Percentiles rank a stretch among this genome's conserved stretches.
phyloP scores from a whole-genome alignment of 2,797 vertebrate species.

The Eupleurogrammus muticus region DNA sequence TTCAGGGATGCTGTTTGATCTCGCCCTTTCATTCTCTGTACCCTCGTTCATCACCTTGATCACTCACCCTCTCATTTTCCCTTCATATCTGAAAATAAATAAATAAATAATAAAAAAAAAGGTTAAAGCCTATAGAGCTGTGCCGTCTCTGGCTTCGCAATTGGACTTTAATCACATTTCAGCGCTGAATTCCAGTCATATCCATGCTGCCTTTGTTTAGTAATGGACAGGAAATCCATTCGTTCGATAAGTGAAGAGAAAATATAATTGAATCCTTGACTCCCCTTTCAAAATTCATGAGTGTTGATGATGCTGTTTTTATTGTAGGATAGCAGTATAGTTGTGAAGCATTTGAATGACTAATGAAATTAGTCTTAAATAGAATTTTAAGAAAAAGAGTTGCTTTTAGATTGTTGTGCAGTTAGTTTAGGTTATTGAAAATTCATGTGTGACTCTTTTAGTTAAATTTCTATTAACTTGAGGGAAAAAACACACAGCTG shows the following conservation, averaged over 20 bases:
- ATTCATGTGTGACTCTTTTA: neutral
- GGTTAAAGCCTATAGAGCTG: conserved; percentile 2
- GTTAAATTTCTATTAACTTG: neutral
- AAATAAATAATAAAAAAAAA: conserved; percentile 1
- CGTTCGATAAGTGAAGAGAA: neutral
- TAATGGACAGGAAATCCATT: conserved; percentile 47
- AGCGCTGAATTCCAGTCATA: conserved; percentile 27
- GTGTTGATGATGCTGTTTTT: neutral
- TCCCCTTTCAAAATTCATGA: neutral
- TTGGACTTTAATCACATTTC: conserved; percentile 49
- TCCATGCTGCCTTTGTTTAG: conserved; percentile 38
- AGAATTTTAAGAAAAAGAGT: neutral
- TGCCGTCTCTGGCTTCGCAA: conserved; percentile 20
- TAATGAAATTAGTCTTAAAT: neutral
- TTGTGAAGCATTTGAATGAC: neutral
- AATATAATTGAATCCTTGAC: conserved; percentile 19
- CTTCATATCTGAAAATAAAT: conserved; percentile 15
- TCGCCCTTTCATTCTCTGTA: conserved; percentile 41
- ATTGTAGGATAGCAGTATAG: neutral
- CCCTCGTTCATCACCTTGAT: conserved; percentile 42
- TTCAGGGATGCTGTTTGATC: conserved; percentile 73
- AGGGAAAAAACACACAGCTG: neutral
- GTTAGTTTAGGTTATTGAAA: neutral
- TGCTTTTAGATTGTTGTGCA: neutral
- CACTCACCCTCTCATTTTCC: conserved; percentile 35